Evolutionary conservation across 1,140 invertebrate genomes (phyloP).

Genomic region (Apolygus lucorum): DNA sequence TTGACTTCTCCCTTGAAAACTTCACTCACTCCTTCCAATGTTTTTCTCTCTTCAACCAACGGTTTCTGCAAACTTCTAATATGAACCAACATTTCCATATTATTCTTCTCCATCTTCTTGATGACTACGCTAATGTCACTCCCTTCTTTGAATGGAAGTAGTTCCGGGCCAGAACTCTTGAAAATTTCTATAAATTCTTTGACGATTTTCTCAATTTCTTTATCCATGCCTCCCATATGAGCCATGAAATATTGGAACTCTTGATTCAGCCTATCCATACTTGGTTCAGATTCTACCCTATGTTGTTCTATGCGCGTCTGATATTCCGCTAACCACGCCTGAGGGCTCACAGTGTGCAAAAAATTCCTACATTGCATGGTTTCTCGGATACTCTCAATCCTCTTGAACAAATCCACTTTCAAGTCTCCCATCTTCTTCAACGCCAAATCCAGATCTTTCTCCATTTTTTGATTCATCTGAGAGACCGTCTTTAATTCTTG

Average conservation of each 20-base stretch:
- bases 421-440: conserved; percentile 3
- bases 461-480: neutral
- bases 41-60: neutral
- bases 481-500: neutral
- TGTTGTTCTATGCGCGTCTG: neutral
- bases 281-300: neutral
- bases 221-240: conserved; percentile 5
- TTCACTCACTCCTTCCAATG: neutral
- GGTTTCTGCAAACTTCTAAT: neutral
- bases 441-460: neutral
- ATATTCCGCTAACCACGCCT: neutral
- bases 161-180: neutral
- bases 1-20: neutral
- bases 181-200: neutral
- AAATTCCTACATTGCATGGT: conserved; percentile 1
- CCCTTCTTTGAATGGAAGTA: neutral
- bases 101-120: neutral
- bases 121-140: neutral
- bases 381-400: neutral
- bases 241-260: neutral
- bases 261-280: neutral
- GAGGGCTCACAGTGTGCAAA: neutral
- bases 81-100: conserved; percentile 6
- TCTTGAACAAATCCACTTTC: conserved; percentile 7
- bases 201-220: conserved; percentile 9